A percentile compares a stretch with the other conserved stretches of the same genome.
phyloP scores from a whole-genome alignment of 2,888 invertebrate species.

The Phortica okadai region DNA sequence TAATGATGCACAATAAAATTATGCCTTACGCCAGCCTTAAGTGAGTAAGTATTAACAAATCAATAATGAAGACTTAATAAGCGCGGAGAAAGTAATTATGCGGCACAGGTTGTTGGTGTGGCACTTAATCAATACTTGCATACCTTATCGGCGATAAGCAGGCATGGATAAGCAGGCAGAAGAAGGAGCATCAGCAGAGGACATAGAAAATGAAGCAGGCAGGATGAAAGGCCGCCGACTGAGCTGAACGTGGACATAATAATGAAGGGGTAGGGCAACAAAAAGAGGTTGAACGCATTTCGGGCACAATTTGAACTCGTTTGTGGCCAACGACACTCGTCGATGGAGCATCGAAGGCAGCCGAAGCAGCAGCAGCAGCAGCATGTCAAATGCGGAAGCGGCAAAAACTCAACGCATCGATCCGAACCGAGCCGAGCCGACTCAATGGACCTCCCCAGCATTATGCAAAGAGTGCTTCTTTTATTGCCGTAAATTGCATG shows the following conservation, averaged over 20 bases:
- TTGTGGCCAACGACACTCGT: conserved; percentile 41
- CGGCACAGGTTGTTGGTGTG: background rate
- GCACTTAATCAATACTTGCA: conserved; percentile 9
- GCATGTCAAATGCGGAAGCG: conserved; percentile 61
- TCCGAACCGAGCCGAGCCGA: background rate
- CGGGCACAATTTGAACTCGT: conserved; percentile 41
- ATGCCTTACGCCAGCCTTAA: conserved; percentile 43
- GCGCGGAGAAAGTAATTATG: conserved; percentile 64
- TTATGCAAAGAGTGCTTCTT: conserved; percentile 40
- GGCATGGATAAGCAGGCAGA: background rate
- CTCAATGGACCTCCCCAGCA: conserved; percentile 7
- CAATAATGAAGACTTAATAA: conserved; percentile 56
- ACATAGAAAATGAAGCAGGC: background rate
- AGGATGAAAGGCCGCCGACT: conserved; percentile 28
- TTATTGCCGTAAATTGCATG: conserved; percentile 69
- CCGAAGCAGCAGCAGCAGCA: conserved; percentile 29
- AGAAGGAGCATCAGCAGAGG: conserved; percentile 26
- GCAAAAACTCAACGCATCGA: conserved; percentile 62
- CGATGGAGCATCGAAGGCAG: conserved; percentile 32
- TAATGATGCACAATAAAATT: conserved; percentile 65
- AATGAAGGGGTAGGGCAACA: background rate
- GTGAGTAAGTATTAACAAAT: conserved; percentile 52
- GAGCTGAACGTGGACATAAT: conserved; percentile 17
- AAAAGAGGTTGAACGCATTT: background rate
- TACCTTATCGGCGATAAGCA: conserved; percentile 32